Base-by-base conservation (phyloP, 2,888 invertebrate genomes). In the Tigriopus californicus region DNA sequence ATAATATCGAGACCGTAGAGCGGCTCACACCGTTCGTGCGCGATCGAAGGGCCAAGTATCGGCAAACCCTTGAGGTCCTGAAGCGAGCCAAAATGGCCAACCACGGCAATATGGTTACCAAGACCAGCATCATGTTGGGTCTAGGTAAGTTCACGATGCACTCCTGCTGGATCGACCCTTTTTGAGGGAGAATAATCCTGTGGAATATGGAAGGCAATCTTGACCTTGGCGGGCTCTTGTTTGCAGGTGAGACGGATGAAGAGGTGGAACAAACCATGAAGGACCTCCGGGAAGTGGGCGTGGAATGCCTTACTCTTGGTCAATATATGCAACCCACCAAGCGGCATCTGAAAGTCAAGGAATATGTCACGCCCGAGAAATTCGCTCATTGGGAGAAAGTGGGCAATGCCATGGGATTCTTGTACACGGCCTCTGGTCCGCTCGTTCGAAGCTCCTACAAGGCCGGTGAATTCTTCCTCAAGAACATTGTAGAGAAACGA, bases 271-370 rank as follows among this genome's bases (percentile, higher is more conserved):
- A 83, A 71, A 87, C 92, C 1, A 77, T 97, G 79, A 78, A 78
- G 74, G 94, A 95, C 74, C 75, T 95, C 52, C 79, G 84, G 60
- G 72, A 74, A 25, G 80, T 76, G 1, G 85, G 82, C 41, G 97
- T 99, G 0, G 97, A 97, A 72, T 95, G 95, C 69, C 72, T 99
- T 0, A 98, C 98, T 0, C 75, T 98, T 5, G 98, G 98, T 0
- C 98, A 98, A 69, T 98, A 99, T 73, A 98, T 99, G 95, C 98
- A 99, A 71, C 98, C 98, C 0, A 98, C 97, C 0, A 95, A 91
- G 68, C 78, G 85, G 10, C 98, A 98, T 71, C 75, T 98, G 25
- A 89, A 87, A 74, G 77, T 73, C 44, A 63, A 82, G 48, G 97
- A 98, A 71, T 99, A 97, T 74, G 88, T 98, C 0, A 94, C 92